Conservation (phyloP, 2,113 vertebrate species). For the Phycodurus eques region DNA sequence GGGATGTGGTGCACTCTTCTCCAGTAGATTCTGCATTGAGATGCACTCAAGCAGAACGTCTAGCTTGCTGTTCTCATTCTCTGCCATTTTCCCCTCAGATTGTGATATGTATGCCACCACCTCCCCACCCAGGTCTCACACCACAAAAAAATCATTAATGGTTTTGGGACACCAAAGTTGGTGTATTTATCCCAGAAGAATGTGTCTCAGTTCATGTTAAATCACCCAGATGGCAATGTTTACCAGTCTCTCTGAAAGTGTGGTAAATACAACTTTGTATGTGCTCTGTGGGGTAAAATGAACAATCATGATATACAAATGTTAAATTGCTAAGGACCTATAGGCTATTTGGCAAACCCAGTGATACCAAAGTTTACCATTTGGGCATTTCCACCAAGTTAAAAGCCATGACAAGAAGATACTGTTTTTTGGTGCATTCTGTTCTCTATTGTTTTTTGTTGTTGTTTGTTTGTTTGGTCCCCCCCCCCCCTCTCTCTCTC, state of each 20-base stretch:
- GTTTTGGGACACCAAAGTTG: constrained; percentile 30
- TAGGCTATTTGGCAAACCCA: too few species aligned
- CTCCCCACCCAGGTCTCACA: constrained; percentile 39
- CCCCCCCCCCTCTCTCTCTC: too few species aligned
- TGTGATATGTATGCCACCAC: constrained; percentile 46
- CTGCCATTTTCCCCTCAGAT: constrained; percentile 41
- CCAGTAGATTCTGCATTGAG: constrained; percentile 66
- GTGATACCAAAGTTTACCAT: too few species aligned
- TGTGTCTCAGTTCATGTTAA: constrained; percentile 49
- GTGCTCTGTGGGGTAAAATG: not conserved
- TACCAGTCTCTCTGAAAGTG: constrained; percentile 43
- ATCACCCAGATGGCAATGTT: constrained; percentile 53
- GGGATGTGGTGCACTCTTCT: constrained; percentile 46
- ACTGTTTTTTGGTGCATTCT: too few species aligned
- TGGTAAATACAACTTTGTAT: constrained; percentile 40
- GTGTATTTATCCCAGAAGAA: constrained; percentile 54
- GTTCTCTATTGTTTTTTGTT: too few species aligned
- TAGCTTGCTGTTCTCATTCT: constrained; percentile 62
- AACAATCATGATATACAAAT: not conserved
- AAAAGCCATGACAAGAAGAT: too few species aligned
- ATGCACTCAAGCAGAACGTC: constrained; percentile 73
- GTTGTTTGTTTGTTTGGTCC: too few species aligned
- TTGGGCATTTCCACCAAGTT: too few species aligned
- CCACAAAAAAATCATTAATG: constrained; percentile 34
- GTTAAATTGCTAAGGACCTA: not conserved